Conservation (phyloP, 2,888 invertebrate species). For the Bombylius discolor region DNA sequence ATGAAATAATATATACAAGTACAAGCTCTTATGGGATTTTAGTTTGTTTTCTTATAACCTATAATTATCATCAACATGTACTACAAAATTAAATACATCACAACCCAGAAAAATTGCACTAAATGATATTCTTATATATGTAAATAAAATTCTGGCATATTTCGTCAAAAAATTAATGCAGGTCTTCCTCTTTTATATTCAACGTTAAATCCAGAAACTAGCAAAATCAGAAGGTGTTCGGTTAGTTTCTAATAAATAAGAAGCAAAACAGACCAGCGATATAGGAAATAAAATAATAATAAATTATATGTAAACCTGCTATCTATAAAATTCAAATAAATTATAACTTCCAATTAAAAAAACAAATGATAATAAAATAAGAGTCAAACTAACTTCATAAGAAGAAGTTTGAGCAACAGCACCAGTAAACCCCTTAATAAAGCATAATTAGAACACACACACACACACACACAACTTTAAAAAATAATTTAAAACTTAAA, state of each 20-base stretch:
- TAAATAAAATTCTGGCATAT: conserved; percentile 56
- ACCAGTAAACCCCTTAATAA: conserved; percentile 53
- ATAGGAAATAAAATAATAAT: conserved; percentile 44
- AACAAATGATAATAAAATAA: conserved; percentile 49
- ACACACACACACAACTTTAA: too few species aligned
- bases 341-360: conserved; percentile 45
- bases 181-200: conserved; percentile 59
- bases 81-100: conserved; percentile 35
- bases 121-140: conserved; percentile 49
- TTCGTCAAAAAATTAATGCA: conserved; percentile 59
- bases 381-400: conserved; percentile 57
- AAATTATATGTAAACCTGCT: conserved; percentile 43
- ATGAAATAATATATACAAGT: too few species aligned
- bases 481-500: too few species aligned
- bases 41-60: too few species aligned
- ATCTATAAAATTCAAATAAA: conserved; percentile 39
- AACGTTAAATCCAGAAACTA: conserved; percentile 68
- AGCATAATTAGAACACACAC: conserved; percentile 60
- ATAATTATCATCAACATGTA: too few species aligned
- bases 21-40: too few species aligned
- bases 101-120: conserved; percentile 45
- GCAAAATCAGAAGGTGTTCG: conserved; percentile 68
- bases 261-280: conserved; percentile 43
- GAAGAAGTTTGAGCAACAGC: conserved; percentile 61
- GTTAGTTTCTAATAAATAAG: conserved; percentile 56